Conservation (phyloP, 2,113 vertebrate genomes). For the Proteles cristata region DNA sequence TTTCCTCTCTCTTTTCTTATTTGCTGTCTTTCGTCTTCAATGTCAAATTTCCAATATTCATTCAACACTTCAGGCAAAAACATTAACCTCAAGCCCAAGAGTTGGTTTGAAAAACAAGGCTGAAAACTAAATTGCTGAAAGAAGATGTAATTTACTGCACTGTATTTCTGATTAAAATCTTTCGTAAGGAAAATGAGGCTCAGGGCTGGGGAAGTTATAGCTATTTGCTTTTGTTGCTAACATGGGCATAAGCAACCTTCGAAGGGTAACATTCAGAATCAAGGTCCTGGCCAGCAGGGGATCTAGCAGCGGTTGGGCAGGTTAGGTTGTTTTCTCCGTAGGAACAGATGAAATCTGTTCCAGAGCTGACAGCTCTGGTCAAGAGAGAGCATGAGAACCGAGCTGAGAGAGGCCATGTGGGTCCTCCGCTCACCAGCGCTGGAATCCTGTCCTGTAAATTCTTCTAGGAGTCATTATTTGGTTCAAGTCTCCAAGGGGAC, state of each 20-base stretch:
- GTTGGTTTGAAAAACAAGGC: conserved; percentile 76
- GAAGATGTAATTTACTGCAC: conserved; percentile 83
- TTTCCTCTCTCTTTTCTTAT: conserved; percentile 65
- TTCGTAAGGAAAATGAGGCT: conserved; percentile 81
- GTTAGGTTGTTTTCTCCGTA: conserved; percentile 48
- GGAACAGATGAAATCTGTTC: conserved; percentile 48
- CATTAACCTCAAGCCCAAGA: conserved; percentile 80
- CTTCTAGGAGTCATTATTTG: not conserved
- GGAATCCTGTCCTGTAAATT: conserved; percentile 45
- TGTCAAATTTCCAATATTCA: conserved; percentile 77
- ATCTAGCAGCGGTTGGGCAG: not conserved
- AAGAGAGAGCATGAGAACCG: not conserved
- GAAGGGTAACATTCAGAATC: conserved; percentile 83
- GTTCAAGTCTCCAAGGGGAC: not conserved
- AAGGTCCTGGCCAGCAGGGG: conserved; percentile 65
- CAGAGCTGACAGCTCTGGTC: conserved; percentile 9
- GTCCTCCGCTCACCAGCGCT: not conserved
- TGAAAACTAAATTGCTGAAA: conserved; percentile 82
- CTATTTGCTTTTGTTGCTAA: conserved; percentile 80
- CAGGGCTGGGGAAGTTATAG: conserved; percentile 73
- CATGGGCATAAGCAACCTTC: conserved; percentile 76
- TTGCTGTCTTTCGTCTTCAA: conserved; percentile 79
- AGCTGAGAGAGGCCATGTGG: not conserved
- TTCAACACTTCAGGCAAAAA: conserved; percentile 78
- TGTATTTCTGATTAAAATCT: conserved; percentile 85